Evolutionary conservation across 1,140 invertebrate genomes (phyloP).

Genomic region (Pachypeltis micranthus): DNA sequence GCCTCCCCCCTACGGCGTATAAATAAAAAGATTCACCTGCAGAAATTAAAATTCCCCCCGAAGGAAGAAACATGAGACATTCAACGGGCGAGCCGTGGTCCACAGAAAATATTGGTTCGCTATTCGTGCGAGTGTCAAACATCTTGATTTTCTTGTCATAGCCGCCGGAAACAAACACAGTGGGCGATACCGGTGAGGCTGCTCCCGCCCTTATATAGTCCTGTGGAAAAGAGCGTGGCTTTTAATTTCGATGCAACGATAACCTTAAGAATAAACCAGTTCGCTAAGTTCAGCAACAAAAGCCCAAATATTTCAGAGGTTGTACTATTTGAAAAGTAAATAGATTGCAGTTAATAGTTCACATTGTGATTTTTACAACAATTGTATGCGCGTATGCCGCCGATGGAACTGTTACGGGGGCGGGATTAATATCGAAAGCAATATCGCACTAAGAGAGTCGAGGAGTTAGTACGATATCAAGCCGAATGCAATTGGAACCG

Average conservation of each 20-base stretch:
- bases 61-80: slow-evolving; percentile 75
- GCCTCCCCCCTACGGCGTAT: no score
- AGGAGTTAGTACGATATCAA: no score
- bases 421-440: no score
- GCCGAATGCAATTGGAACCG: no score
- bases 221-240: slow-evolving; percentile 30
- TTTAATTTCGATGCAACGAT: no score
- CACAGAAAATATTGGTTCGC: slow-evolving; percentile 56
- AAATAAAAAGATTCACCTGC: no score
- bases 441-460: no score
- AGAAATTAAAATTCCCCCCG: slow-evolving; percentile 79
- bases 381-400: no score
- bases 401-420: no score
- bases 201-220: slow-evolving; percentile 76
- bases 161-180: slow-evolving; percentile 74
- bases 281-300: neutral
- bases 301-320: no score
- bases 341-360: neutral
- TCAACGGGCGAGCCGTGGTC: slow-evolving; percentile 87
- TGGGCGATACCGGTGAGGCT: slow-evolving; percentile 58
- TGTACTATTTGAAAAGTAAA: neutral
- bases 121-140: slow-evolving; percentile 70
- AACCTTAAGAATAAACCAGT: neutral
- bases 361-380: no score
- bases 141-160: slow-evolving; percentile 86